A percentile compares a stretch with the other conserved stretches of the same genome.
These are phyloP conservation scores for Amblyornis subalaris DNA, from an alignment of 2,113 vertebrate species.

Conservation along the genomic window DNA sequence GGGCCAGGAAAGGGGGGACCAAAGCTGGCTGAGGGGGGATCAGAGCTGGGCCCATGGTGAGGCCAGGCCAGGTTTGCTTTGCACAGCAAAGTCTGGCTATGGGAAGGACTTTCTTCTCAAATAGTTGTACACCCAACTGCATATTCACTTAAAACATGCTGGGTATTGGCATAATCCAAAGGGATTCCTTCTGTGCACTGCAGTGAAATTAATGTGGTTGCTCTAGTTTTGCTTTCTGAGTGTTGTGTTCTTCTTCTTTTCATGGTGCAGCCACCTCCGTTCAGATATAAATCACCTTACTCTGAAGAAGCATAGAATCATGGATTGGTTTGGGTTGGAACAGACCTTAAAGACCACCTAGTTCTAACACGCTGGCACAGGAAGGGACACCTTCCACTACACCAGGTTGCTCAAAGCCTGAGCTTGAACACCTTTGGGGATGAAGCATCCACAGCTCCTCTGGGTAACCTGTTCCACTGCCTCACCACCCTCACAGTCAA, in stretches of 20 bases:
- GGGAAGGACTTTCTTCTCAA: not conserved
- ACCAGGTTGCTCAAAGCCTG: not conserved
- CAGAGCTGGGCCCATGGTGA: not conserved
- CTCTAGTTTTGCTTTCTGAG: not conserved
- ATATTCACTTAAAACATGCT: accelerated
- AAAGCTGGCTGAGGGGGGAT: not conserved
- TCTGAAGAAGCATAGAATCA: not conserved
- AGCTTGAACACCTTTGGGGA: not conserved
- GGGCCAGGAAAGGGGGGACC: not conserved
- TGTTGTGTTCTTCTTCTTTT: not conserved
- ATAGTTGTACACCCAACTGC: not conserved
- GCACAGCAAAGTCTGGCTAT: not conserved
- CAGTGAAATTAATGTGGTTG: not conserved
- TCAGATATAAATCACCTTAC: not conserved
- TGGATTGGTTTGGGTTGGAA: not conserved
- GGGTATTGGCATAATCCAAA: not conserved
- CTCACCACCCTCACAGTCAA: not conserved
- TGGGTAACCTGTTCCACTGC: not conserved
- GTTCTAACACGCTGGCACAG: not conserved
- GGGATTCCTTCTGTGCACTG: not conserved
- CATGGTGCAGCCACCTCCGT: not conserved
- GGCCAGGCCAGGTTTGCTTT: not conserved
- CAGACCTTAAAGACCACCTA: too few relatives aligned
- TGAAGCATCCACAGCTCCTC: not conserved
- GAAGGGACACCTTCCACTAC: not conserved